Conservation (phyloP, 2,113 vertebrate genomes). For the Orycteropus afer region DNA sequence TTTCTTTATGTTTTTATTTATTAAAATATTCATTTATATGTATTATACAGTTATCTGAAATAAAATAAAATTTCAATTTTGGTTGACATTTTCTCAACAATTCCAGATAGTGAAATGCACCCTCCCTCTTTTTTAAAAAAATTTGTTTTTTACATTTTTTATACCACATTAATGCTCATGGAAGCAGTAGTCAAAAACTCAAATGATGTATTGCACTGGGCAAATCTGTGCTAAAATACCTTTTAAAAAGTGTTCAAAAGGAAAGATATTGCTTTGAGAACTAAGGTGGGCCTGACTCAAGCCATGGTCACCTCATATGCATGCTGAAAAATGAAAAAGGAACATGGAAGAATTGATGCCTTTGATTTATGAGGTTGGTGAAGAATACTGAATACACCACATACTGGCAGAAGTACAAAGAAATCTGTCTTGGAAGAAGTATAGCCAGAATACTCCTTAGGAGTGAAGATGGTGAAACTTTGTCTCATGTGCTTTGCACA, state of each 20-base stretch:
- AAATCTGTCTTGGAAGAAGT: not conserved
- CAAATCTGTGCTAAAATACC: too few relatives aligned
- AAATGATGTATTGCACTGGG: too few relatives aligned
- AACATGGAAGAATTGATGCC: too few relatives aligned
- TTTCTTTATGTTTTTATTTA: not conserved
- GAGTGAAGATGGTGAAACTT: not conserved
- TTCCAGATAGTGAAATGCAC: not conserved
- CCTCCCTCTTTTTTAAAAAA: not conserved
- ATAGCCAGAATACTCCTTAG: not conserved
- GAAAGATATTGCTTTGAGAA: too few relatives aligned
- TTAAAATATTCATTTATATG: not conserved
- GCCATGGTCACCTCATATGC: too few relatives aligned
- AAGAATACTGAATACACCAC: not conserved
- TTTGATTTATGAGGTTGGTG: too few relatives aligned
- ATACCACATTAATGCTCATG: not conserved
- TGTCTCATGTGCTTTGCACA: not conserved
- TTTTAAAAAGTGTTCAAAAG: too few relatives aligned
- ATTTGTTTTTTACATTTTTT: not conserved
- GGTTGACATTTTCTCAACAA: not conserved
- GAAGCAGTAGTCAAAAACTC: too few relatives aligned
- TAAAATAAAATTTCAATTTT: slow-evolving; percentile 21
- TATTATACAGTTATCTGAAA: not conserved
- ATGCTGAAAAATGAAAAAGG: too few relatives aligned
- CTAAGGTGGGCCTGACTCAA: too few relatives aligned
- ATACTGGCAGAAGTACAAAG: not conserved